Evolutionary conservation across 2,888 invertebrate species (phyloP).

Genomic region (Dynastes maya): DNA sequence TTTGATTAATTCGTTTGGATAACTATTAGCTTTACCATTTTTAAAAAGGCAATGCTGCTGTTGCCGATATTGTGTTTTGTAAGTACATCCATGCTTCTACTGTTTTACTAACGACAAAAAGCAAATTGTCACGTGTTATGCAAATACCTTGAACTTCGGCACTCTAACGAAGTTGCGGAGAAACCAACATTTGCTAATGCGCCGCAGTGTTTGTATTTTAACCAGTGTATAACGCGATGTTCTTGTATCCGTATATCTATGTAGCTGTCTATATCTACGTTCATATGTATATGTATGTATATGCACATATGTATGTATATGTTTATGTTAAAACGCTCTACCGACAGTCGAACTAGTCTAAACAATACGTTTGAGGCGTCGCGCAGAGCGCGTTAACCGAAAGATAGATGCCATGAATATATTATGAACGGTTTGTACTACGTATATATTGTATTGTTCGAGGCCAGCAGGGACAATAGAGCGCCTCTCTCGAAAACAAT

Average conservation of each 20-base stretch:
- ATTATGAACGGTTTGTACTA: conserved; percentile 14
- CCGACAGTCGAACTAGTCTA: conserved; percentile 30
- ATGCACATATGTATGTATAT: neutral
- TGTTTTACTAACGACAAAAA: neutral
- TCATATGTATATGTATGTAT: neutral
- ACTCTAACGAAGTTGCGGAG: conserved; percentile 21
- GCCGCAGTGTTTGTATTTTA: conserved; percentile 10
- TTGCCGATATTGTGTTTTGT: too few relatives aligned
- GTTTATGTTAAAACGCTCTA: conserved; percentile 15
- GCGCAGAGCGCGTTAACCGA: conserved; percentile 26
- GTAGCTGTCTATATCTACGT: conserved; percentile 4
- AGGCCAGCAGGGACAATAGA: conserved; percentile 20
- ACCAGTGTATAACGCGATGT: conserved; percentile 5
- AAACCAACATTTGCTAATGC: conserved; percentile 1
- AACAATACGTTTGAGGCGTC: conserved; percentile 37
- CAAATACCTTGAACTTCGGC: conserved; percentile 27
- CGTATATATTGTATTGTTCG: conserved; percentile 3
- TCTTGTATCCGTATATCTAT: conserved; percentile 9
- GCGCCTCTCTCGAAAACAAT: conserved; percentile 30
- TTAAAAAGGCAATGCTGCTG: too few relatives aligned
- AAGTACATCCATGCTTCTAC: neutral
- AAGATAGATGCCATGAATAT: conserved; percentile 38
- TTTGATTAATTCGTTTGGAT: too few relatives aligned
- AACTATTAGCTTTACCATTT: too few relatives aligned
- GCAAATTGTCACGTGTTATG: conserved; percentile 26